Evolutionary conservation across 2,888 invertebrate genomes (phyloP).

Genomic region (Laothoe populi): DNA sequence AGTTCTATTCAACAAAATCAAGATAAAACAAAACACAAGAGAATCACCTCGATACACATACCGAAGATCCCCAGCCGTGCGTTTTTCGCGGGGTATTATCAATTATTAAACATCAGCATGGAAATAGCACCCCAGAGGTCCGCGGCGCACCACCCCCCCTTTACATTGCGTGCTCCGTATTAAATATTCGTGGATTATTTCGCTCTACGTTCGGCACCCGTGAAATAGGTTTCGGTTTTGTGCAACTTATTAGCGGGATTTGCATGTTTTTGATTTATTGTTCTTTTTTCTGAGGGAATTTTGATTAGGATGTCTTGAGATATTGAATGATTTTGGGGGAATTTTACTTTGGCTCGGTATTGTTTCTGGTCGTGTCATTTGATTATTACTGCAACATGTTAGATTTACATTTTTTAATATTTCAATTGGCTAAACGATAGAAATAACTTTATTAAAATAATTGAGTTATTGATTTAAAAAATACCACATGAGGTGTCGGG

Average conservation of each 20-base stretch:
- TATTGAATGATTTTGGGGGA: neutral
- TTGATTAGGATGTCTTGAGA: conserved; percentile 42
- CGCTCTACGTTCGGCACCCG: conserved; percentile 66
- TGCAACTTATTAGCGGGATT: conserved; percentile 83
- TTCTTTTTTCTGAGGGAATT: conserved; percentile 56
- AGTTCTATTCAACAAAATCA: too few relatives aligned
- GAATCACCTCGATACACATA: conserved; percentile 55
- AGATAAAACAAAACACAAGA: neutral
- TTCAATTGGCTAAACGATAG: too few relatives aligned
- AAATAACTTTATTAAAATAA: too few relatives aligned
- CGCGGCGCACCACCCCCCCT: conserved; percentile 59
- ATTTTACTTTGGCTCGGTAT: neutral
- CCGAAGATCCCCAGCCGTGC: conserved; percentile 60
- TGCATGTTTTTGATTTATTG: conserved; percentile 84
- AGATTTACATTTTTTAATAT: neutral
- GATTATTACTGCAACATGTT: neutral
- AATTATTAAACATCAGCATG: conserved; percentile 85
- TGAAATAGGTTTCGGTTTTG: conserved; percentile 84
- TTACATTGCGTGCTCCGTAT: conserved; percentile 75
- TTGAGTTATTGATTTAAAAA: too few relatives aligned
- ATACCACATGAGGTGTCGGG: too few relatives aligned
- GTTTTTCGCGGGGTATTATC: conserved; percentile 85
- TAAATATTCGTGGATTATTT: conserved; percentile 81
- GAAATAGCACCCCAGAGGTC: conserved; percentile 82
- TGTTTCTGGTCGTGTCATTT: neutral